Conservation (phyloP, 2,888 invertebrate species). For the Odontomyia ornata region DNA sequence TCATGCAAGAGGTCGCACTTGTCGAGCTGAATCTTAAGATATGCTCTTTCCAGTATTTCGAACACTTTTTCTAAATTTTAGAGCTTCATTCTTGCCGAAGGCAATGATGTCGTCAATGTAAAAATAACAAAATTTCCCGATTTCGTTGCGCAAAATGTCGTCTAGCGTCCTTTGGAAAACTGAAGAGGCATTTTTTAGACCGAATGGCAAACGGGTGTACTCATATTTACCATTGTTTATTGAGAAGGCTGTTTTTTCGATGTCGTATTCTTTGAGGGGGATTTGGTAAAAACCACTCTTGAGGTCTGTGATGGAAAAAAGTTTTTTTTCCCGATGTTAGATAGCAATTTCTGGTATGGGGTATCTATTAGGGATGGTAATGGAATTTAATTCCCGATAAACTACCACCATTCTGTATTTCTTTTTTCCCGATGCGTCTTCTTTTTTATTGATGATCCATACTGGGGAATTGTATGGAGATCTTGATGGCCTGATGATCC, state of each 20-base stretch:
- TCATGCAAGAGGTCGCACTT: conserved; percentile 30
- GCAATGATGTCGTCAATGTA: conserved; percentile 4
- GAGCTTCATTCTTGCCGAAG: no score
- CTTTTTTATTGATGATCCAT: conserved; percentile 17
- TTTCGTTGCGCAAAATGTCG: no score
- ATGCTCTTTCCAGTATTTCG: neutral
- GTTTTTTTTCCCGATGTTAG: neutral
- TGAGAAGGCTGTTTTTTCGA: conserved; percentile 21
- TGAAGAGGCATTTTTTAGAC: conserved; percentile 1
- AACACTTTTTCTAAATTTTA: neutral
- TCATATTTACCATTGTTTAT: conserved; percentile 13
- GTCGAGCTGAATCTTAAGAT: conserved; percentile 1
- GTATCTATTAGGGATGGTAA: conserved; percentile 8
- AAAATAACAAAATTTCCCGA: neutral
- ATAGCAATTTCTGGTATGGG: conserved; percentile 9
- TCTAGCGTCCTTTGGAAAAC: conserved; percentile 1
- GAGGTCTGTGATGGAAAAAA: neutral
- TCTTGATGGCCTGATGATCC: neutral
- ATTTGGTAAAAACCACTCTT: conserved; percentile 13
- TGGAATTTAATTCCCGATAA: conserved; percentile 8
- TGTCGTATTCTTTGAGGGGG: conserved; percentile 2
- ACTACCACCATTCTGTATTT: conserved; percentile 24
- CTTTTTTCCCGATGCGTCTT: conserved; percentile 2
- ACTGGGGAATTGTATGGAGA: conserved; percentile 2
- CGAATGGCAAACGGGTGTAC: neutral